Conservation (phyloP, 2,888 invertebrate genomes). For the Stenodera caucasica region DNA sequence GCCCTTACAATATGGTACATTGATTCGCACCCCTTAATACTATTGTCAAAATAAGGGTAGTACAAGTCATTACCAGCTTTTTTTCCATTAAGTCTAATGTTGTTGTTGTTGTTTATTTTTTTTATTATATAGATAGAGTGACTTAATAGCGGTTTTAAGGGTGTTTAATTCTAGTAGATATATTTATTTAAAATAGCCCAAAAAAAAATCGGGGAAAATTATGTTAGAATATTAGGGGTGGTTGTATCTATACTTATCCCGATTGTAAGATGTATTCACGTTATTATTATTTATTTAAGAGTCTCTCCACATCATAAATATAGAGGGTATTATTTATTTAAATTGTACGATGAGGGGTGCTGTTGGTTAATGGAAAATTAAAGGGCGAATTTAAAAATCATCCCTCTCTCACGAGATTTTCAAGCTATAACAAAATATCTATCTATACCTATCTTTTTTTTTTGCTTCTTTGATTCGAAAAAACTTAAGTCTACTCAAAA, state of each 20-base stretch:
- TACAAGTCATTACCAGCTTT: constrained; percentile 6
- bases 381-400: constrained; percentile 46
- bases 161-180: constrained; percentile 23
- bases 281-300: constrained; percentile 43
- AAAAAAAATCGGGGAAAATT: background rate
- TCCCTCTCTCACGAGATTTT: too few species aligned
- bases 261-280: constrained; percentile 14
- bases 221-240: background rate
- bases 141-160: constrained; percentile 33
- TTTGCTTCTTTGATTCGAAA: too few species aligned
- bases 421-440: too few species aligned
- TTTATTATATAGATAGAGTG: constrained; percentile 8
- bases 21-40: constrained; percentile 40
- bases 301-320: constrained; percentile 49
- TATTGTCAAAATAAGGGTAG: constrained; percentile 3
- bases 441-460: too few species aligned
- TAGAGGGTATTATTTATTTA: constrained; percentile 48
- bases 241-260: background rate
- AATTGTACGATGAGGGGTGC: constrained; percentile 42
- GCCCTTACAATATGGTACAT: constrained; percentile 40
- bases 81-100: constrained; percentile 1
- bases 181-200: background rate
- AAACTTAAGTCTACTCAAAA: too few species aligned
- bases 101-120: background rate
- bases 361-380: constrained; percentile 40